These are phyloP conservation scores for Eupsilia transversa DNA, from an alignment of 2,888 invertebrate species.

Conservation along the genomic window DNA sequence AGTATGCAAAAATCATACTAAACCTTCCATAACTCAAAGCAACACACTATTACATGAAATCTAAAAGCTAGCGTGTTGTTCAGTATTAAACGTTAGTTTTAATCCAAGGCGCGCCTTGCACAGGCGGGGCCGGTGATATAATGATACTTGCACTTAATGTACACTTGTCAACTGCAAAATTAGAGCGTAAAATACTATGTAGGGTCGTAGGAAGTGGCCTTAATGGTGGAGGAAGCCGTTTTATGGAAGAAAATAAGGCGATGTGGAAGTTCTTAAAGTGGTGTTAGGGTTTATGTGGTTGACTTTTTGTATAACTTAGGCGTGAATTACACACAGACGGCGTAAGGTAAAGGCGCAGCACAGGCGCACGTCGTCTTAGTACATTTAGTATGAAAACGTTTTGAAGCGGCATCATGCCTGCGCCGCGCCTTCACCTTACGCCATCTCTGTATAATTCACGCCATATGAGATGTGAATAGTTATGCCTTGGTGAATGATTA, in stretches of 20 bases:
- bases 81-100: slow-evolving; percentile 33
- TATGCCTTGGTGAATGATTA: background rate
- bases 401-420: too few relatives aligned
- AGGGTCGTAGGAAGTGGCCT: slow-evolving; percentile 35
- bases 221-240: slow-evolving; percentile 32
- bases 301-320: slow-evolving; percentile 1
- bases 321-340: too few relatives aligned
- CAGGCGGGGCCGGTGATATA: slow-evolving; percentile 53
- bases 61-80: slow-evolving; percentile 43
- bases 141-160: slow-evolving; percentile 60
- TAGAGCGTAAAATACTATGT: slow-evolving; percentile 55
- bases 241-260: slow-evolving; percentile 16
- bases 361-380: too few relatives aligned
- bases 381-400: too few relatives aligned
- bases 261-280: slow-evolving; percentile 14
- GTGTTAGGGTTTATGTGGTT: background rate
- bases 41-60: slow-evolving; percentile 35
- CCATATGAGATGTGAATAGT: background rate
- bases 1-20: slow-evolving; percentile 22
- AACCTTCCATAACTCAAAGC: slow-evolving; percentile 10
- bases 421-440: too few relatives aligned
- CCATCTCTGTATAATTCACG: too few relatives aligned
- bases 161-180: slow-evolving; percentile 63
- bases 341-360: too few relatives aligned
- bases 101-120: slow-evolving; percentile 44